Conservation (phyloP, 2,888 invertebrate genomes). For the Diloba caeruleocephala region DNA sequence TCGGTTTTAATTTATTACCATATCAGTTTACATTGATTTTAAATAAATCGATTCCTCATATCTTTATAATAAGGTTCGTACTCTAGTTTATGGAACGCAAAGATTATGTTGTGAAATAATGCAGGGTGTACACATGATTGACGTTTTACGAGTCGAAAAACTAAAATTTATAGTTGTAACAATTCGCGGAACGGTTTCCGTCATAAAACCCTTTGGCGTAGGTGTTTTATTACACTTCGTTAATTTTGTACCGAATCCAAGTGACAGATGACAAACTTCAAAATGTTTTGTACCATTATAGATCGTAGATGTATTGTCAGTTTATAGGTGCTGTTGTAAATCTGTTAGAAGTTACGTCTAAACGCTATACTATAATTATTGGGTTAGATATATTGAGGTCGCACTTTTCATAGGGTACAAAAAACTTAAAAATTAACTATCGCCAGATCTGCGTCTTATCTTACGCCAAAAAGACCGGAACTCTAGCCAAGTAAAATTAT, state of each 20-base stretch:
- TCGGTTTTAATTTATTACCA: slow-evolving; percentile 3
- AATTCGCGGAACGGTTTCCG: slow-evolving; percentile 84
- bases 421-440: no score
- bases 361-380: no score
- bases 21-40: background rate
- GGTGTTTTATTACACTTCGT: slow-evolving; percentile 65
- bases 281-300: slow-evolving; percentile 47
- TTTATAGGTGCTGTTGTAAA: slow-evolving; percentile 23
- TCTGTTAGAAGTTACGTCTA: background rate
- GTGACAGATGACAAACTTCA: slow-evolving; percentile 61
- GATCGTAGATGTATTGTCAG: slow-evolving; percentile 31
- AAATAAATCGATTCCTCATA: slow-evolving; percentile 14
- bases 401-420: no score
- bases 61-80: slow-evolving; percentile 21
- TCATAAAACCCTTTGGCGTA: slow-evolving; percentile 68
- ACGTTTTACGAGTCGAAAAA: slow-evolving; percentile 76
- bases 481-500: background rate
- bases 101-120: slow-evolving; percentile 45
- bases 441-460: no score
- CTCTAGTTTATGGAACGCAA: background rate
- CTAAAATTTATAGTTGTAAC: slow-evolving; percentile 76
- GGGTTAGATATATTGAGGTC: no score
- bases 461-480: no score
- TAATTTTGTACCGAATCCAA: slow-evolving; percentile 55
- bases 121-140: slow-evolving; percentile 72